These are phyloP conservation scores for Morelia viridis DNA, from an alignment of 2,797 vertebrate species.

Conservation along the genomic window DNA sequence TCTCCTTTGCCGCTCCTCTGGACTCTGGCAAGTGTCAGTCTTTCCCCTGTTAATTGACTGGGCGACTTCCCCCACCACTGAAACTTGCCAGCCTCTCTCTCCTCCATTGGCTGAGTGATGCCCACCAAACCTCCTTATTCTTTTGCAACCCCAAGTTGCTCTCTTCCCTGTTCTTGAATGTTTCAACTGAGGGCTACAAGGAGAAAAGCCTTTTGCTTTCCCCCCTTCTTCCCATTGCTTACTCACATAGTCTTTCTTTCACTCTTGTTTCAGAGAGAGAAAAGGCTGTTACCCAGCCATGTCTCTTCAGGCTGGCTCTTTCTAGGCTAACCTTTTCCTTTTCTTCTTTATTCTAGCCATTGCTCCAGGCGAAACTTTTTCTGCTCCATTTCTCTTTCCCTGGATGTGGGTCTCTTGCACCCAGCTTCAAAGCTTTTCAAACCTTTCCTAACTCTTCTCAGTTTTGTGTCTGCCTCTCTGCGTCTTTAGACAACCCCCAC, in stretches of 20 bases:
- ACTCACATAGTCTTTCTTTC: not conserved
- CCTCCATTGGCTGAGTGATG: not conserved
- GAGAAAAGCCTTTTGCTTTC: not conserved
- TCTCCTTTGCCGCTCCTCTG: not conserved
- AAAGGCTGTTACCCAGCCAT: not conserved
- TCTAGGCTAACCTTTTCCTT: not conserved
- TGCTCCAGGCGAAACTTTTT: not conserved
- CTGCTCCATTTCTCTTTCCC: not conserved
- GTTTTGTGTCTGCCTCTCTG: not conserved
- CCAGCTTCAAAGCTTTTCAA: not conserved
- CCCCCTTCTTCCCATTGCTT: not conserved
- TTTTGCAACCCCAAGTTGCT: not conserved
- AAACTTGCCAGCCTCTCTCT: not conserved
- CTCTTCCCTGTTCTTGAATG: not conserved
- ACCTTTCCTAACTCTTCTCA: not conserved
- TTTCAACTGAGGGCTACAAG: not conserved
- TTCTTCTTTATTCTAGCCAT: not conserved
- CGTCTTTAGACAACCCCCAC: not conserved
- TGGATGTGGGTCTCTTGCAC: not conserved
- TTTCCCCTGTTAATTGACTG: not conserved
- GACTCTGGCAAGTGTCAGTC: not conserved
- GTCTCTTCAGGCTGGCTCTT: not conserved
- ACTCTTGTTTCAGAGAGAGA: not conserved
- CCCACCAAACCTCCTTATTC: not conserved
- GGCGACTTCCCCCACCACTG: not conserved